Base-by-base conservation (phyloP, 2,113 vertebrate species). In the Puma concolor region DNA sequence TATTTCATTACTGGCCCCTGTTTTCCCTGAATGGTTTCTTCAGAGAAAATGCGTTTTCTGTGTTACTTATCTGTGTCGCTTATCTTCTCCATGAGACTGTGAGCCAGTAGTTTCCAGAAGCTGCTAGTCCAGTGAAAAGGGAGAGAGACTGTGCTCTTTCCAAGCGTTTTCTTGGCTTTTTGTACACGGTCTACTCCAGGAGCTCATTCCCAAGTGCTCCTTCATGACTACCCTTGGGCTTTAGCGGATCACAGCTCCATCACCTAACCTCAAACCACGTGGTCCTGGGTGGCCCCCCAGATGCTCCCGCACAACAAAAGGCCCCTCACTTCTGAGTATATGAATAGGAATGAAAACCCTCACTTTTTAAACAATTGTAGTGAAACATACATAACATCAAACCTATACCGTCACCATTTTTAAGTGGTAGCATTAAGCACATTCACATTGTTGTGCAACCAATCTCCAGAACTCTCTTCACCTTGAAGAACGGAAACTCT, bases 181-280 rank as follows among this genome's bases (percentile, higher is more conserved):
- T 1, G 6, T 31, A 13, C 0, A 2, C 31, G 54, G 38, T 71
- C 67, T 50, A 31, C 23, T 17, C 12, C 14, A 31, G 2, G 10
- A 21, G 14, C n/a, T 76, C 50, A 27, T 25, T 5, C 17, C 17
- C 38, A 48, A n/a, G 12, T 25, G 77, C 17, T 66, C 27, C 23
- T 31, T 4, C 0, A 57, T 2, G 14, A 52, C 36, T 13, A 15
- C 2, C 33, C 66, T 54, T 6, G 4, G 19, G 38, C 25, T n/a
- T 50, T 7, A n/a, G 15, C 9, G 10, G 25, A 74, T 17, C 31
- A 33, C 7, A 0, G 3, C 12, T 69, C 66, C 86, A 44, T 31
- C 33, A 48, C 72, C 67, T 50, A 33, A 36, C 41, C 41, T 72
- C 44, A 91, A 88, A 52, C 36, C 66, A 31, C 5, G 29, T 6